phyloP scores from a whole-genome alignment of 2,797 vertebrate genomes.

The Crocidura indochinensis region DNA sequence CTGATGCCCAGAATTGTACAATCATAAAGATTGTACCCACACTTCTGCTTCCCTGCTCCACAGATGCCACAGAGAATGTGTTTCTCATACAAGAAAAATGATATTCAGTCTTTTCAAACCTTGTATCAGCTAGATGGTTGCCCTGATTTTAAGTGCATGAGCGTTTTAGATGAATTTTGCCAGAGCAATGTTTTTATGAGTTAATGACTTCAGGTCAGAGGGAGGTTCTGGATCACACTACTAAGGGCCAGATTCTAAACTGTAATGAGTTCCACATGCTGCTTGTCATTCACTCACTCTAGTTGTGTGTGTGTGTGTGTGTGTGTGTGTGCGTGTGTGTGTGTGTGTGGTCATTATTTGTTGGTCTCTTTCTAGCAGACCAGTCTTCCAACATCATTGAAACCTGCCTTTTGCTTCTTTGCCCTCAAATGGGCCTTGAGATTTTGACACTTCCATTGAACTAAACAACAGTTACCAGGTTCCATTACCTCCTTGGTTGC shows the following conservation, averaged over 20 bases:
- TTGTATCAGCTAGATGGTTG: not conserved
- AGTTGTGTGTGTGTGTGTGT: not conserved
- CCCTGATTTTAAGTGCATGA: not conserved
- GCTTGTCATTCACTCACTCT: not conserved
- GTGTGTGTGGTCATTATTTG: not conserved
- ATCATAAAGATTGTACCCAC: not conserved
- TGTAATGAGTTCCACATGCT: not conserved
- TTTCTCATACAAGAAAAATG: constrained; percentile 41
- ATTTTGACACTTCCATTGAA: not conserved
- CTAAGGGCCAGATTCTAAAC: not conserved
- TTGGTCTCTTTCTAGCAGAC: not conserved
- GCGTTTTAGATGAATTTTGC: constrained; percentile 18
- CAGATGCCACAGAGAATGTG: not conserved
- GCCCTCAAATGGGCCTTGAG: not conserved
- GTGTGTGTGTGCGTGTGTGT: too few relatives aligned
- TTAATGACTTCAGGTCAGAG: not conserved
- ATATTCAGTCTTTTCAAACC: not conserved
- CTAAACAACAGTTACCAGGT: not conserved
- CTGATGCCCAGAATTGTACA: not conserved
- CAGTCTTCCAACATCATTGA: not conserved
- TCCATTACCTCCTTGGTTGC: not conserved
- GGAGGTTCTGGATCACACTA: not conserved
- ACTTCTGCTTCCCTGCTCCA: not conserved
- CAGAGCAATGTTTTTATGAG: not conserved
- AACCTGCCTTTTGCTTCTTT: not conserved